Evolutionary conservation across 2,113 vertebrate genomes (phyloP).

Genomic region (Gnathonemus echidnorhynchus): DNA sequence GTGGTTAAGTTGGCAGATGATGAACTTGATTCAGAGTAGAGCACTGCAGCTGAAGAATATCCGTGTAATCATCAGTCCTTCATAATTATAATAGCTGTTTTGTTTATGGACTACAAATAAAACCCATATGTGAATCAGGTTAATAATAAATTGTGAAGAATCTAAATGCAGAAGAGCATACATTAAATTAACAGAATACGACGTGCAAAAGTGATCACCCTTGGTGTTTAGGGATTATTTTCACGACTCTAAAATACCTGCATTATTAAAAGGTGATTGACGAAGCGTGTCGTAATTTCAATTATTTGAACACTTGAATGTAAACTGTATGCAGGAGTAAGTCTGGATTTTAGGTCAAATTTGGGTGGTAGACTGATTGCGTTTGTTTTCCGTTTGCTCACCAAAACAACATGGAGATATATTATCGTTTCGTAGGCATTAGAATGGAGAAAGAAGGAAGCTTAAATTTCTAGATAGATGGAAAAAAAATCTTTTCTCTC

Average conservation of each 20-base stretch:
- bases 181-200: not conserved
- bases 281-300: not conserved
- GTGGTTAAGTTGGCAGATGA: slow-evolving; percentile 23
- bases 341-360: slow-evolving; percentile 2
- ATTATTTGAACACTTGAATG: slow-evolving; percentile 1
- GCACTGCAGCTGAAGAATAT: slow-evolving; percentile 1
- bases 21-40: slow-evolving; percentile 20
- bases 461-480: slow-evolving; percentile 7
- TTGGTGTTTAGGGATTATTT: not conserved
- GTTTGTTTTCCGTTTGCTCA: not conserved
- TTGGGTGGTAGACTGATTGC: not conserved
- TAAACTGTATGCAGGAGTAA: not conserved
- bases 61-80: not conserved
- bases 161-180: not conserved
- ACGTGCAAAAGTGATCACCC: slow-evolving; percentile 5
- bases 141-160: not conserved
- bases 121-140: not conserved
- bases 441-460: not conserved
- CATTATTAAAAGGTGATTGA: not conserved
- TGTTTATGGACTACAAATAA: not conserved
- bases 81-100: not conserved
- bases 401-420: not conserved
- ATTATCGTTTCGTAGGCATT: not conserved
- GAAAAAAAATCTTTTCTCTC: slow-evolving; percentile 22
- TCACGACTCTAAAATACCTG: not conserved